Base-by-base conservation (phyloP, 2,888 invertebrate genomes). In the Diarsia brunnea region DNA sequence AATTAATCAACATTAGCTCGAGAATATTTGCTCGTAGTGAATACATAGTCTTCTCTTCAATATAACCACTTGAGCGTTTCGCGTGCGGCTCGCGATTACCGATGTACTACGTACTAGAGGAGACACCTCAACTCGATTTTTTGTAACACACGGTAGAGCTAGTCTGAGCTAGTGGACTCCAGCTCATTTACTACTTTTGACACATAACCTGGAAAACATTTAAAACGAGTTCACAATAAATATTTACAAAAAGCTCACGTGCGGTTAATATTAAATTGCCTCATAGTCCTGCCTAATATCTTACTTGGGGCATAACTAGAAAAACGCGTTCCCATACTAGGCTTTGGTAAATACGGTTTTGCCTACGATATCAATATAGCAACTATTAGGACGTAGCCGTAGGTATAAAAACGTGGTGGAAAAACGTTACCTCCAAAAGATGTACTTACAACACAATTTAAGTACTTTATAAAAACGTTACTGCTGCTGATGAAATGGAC, bases 281-380 rank as follows among this genome's bases (percentile, higher is more conserved):
- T 87, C 74, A 84, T 86, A 87, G 88, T 85, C 86, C 81, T 84
- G 88, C 88, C 84, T 84, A 77, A 84, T 91, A 91, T 91, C 91
- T 91, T 91, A 90, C 91, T 86, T 77, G 82, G 81, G 88, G 91
- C 90, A 89, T 79, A 75, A 71, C 79, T 85, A 89, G 88, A 88
- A 90, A 84, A 76, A 78, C 79, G 68, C 60, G 78, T 76, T 82
- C 86, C 85, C 74, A 67, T 78, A 75, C 81, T 86, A 86, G 81
- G 88, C 86, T 89, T 91, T 90, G 89, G 91, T 91, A 86, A 79
- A 79, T 78, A 85, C 60, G 69, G 78, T 71, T 78, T 71, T 82
- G 70, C 69, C 73, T 74, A 71, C 64, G 72, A 43, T 66, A 70
- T 77, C 69, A 73, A 73, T 76, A 78, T 75, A 88, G 71, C 77